A percentile compares a stretch with the other conserved stretches of the same genome.
These are phyloP conservation scores for Pachycephala philippinensis DNA, from an alignment of 2,113 vertebrate species.

Conservation along the genomic window DNA sequence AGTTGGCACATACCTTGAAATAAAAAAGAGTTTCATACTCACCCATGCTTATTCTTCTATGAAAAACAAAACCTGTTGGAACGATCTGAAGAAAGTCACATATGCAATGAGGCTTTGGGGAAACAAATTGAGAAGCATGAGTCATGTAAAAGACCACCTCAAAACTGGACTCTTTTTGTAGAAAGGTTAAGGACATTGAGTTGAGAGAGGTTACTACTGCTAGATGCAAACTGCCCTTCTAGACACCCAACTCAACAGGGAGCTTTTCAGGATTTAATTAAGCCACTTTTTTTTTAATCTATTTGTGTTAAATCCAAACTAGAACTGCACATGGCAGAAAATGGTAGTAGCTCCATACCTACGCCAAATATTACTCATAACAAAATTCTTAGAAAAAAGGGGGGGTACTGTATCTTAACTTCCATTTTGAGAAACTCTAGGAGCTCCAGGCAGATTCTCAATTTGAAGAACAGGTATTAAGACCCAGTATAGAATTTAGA, in stretches of 20 bases:
- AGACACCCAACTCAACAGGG: not conserved
- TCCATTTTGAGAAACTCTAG: not conserved
- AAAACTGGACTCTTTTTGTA: not conserved
- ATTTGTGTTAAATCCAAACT: not conserved
- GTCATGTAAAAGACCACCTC: not conserved
- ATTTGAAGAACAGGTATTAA: not conserved
- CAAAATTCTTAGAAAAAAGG: not conserved
- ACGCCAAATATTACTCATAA: not conserved
- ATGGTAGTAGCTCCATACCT: not conserved
- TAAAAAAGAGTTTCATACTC: not conserved
- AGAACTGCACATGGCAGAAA: not conserved
- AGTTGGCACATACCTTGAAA: not conserved
- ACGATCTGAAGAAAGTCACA: not conserved
- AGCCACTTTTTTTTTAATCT: not conserved
- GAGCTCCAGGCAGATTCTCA: not conserved
- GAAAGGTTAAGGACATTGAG: not conserved
- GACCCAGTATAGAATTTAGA: not conserved
- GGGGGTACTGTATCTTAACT: not conserved
- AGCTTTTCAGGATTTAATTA: not conserved
- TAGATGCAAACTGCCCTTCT: not conserved
- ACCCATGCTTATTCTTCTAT: not conserved
- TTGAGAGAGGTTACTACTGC: not conserved
- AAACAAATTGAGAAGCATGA: not conserved
- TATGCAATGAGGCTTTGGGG: not conserved
- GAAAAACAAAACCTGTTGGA: not conserved